These are phyloP conservation scores for Camelus bactrianus DNA, from an alignment of 2,113 vertebrate genomes.

Conservation along the genomic window DNA sequence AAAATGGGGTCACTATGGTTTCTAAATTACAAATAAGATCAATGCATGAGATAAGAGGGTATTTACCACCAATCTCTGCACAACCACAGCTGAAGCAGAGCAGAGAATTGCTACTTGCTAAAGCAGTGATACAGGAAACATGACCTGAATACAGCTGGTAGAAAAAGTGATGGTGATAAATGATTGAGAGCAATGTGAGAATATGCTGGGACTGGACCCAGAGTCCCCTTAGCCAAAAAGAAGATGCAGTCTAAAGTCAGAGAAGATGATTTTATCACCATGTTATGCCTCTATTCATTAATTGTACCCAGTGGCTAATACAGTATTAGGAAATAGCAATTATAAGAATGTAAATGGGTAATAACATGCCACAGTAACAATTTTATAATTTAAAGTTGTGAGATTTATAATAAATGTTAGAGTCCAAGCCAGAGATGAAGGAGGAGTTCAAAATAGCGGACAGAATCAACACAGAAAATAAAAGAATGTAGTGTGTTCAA, in stretches of 20 bases:
- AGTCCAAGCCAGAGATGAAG: not conserved
- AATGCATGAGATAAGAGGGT: not conserved
- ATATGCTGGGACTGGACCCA: not conserved
- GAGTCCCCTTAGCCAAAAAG: not conserved
- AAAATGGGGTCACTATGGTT: slow-evolving; percentile 37
- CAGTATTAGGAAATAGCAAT: not conserved
- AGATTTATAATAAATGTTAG: not conserved
- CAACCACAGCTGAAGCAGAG: not conserved
- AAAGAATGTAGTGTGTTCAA: not conserved
- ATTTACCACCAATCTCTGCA: not conserved
- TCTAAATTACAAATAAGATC: slow-evolving; percentile 40
- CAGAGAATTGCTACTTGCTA: not conserved
- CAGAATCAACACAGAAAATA: not conserved
- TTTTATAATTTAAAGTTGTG: not conserved
- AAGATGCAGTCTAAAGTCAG: not conserved
- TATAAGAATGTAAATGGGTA: not conserved
- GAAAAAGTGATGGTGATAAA: not conserved
- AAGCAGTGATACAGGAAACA: not conserved
- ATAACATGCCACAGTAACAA: not conserved
- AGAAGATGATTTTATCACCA: not conserved
- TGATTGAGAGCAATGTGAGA: not conserved
- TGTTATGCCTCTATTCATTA: not conserved
- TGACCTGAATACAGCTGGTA: not conserved
- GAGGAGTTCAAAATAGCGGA: not conserved
- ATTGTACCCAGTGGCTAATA: not conserved